Conservation (phyloP, 2,888 invertebrate genomes). For the Caenorhabditis sp. region DNA sequence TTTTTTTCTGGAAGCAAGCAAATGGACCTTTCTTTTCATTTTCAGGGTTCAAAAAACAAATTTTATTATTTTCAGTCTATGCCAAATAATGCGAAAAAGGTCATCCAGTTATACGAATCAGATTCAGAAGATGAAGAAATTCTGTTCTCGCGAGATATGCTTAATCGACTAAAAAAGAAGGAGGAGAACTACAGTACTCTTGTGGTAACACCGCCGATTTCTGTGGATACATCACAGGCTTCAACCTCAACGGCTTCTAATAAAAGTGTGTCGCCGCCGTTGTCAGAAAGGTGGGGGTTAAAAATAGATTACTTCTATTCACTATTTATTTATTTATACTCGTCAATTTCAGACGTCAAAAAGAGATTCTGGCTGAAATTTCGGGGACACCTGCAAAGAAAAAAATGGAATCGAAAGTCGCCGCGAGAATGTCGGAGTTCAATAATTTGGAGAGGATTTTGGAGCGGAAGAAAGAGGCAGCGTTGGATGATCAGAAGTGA, state of each 20-base stretch:
- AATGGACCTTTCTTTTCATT: neutral
- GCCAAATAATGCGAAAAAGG: constrained; percentile 14
- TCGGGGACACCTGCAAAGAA: neutral
- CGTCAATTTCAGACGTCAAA: neutral
- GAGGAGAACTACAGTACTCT: constrained; percentile 15
- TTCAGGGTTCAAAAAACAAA: neutral
- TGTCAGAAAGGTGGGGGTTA: constrained; percentile 37
- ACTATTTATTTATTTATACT: neutral
- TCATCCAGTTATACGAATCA: constrained; percentile 28
- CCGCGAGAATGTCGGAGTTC: constrained; percentile 42
- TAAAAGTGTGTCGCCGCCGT: constrained; percentile 23
- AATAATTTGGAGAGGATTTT: constrained; percentile 41
- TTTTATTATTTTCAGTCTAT: constrained; percentile 15
- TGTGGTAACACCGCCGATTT: neutral
- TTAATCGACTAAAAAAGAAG: constrained; percentile 34
- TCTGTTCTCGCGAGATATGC: constrained; percentile 50
- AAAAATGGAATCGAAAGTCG: constrained; percentile 10
- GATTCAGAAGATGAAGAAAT: constrained; percentile 48
- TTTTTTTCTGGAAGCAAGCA: neutral
- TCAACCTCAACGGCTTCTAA: constrained; percentile 24
- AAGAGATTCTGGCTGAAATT: neutral
- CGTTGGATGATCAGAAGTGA: constrained; percentile 45
- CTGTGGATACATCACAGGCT: constrained; percentile 4
- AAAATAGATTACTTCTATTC: no score
- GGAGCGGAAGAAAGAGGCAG: constrained; percentile 35